Percentiles rank a stretch among this genome's conserved stretches.
Conservation (phyloP, 2,888 invertebrate species). For the Cylindroiulus punctatus region DNA sequence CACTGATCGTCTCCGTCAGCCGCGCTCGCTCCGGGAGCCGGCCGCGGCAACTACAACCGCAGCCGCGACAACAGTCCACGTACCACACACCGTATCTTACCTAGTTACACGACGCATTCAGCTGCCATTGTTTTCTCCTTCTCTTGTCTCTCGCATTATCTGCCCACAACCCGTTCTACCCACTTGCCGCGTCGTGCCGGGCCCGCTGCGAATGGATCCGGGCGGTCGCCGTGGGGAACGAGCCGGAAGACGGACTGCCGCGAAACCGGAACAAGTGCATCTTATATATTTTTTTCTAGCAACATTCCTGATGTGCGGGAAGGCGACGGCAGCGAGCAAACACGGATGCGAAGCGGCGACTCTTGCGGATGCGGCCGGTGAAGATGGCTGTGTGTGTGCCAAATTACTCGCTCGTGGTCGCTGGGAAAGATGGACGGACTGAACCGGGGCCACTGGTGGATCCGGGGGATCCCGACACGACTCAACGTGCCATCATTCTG, state of each 20-base stretch:
- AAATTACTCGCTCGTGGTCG: background rate
- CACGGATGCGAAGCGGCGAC: background rate
- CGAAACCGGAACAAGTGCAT: slow-evolving; percentile 22
- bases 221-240: background rate
- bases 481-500: background rate
- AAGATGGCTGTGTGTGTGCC: background rate
- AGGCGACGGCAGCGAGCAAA: background rate
- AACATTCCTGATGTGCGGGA: slow-evolving; percentile 32
- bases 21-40: background rate
- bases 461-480: background rate
- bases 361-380: slow-evolving; percentile 7
- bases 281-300: slow-evolving; percentile 23
- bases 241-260: background rate
- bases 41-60: background rate
- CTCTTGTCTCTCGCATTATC: slow-evolving; percentile 2
- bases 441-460: background rate
- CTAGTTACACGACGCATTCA: slow-evolving; percentile 20
- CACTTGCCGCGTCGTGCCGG: background rate
- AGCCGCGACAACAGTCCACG: background rate
- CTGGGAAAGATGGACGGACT: background rate
- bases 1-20: background rate
- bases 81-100: slow-evolving; percentile 5
- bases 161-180: background rate
- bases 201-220: background rate
- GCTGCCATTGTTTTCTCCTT: slow-evolving; percentile 19